Evolutionary conservation across 2,888 invertebrate genomes (phyloP).

Genomic region (Acleris holmiana): DNA sequence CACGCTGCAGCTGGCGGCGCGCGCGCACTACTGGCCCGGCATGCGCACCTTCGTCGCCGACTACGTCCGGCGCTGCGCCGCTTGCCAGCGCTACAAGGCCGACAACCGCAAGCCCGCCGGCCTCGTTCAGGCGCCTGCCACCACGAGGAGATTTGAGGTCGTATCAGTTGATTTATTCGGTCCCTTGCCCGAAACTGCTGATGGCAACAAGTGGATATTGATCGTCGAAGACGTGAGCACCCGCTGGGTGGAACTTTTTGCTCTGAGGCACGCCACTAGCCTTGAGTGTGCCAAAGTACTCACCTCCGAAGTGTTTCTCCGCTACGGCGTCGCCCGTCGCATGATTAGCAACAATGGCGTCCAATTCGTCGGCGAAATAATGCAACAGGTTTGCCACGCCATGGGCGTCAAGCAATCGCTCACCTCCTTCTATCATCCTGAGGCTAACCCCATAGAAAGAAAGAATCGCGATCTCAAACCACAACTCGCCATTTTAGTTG

Average conservation of each 20-base stretch:
- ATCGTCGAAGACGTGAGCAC: no score
- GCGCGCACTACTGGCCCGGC: neutral
- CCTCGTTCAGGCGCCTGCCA: neutral
- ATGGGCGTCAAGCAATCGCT: conserved; percentile 40
- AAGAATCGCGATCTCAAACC: conserved; percentile 49
- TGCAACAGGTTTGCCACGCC: no score
- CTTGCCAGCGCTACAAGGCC: neutral
- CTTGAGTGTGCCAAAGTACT: no score
- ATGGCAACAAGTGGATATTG: no score
- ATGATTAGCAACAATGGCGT: neutral
- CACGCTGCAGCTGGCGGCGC: neutral
- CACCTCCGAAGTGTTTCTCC: no score
- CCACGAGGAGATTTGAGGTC: neutral
- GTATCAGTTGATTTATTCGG: no score
- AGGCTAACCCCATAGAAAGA: conserved; percentile 51
- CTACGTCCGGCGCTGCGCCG: neutral
- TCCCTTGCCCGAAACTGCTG: no score
- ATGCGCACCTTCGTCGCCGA: neutral
- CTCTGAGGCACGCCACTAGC: no score
- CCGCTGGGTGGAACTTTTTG: no score
- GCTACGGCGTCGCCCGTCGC: no score
- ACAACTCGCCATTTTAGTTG: conserved; percentile 35
- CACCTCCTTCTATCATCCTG: conserved; percentile 39
- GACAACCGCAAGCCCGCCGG: neutral
- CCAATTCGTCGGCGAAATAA: no score